Percentiles rank a stretch among this genome's conserved stretches.
phyloP scores from a whole-genome alignment of 2,797 vertebrate genomes.

The Arvicola amphibius region DNA sequence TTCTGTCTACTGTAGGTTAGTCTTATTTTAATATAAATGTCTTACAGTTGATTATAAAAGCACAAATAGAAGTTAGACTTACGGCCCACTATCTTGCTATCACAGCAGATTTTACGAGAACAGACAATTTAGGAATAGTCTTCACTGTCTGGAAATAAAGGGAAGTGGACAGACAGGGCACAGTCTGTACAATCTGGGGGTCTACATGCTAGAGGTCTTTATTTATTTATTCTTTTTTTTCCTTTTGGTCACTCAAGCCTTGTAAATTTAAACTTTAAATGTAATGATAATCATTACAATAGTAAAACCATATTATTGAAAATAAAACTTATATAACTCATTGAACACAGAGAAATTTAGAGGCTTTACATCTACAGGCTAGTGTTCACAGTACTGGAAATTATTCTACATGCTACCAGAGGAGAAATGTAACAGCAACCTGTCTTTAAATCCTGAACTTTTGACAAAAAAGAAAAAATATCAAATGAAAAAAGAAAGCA shows the following conservation, averaged over 20 bases:
- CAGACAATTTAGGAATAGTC: neutral
- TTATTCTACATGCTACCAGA: neutral
- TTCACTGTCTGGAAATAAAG: neutral
- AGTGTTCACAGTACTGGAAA: too few species aligned
- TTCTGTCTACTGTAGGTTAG: neutral
- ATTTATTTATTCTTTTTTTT: neutral
- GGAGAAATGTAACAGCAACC: neutral
- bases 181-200: neutral
- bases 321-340: neutral
- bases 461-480: too few species aligned
- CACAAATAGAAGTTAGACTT: neutral
- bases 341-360: neutral
- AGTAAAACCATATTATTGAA: neutral
- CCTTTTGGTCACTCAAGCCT: neutral
- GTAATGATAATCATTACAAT: neutral
- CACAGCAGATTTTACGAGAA: neutral
- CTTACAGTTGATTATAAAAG: neutral
- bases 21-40: neutral
- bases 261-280: neutral
- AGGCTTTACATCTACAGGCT: accelerated
- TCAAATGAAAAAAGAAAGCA: too few species aligned
- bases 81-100: neutral
- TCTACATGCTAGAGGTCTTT: neutral
- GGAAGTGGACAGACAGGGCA: neutral
- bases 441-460: neutral